Evolutionary conservation across 2,888 invertebrate genomes (phyloP).

Genomic region (Zele albiditarsus): DNA sequence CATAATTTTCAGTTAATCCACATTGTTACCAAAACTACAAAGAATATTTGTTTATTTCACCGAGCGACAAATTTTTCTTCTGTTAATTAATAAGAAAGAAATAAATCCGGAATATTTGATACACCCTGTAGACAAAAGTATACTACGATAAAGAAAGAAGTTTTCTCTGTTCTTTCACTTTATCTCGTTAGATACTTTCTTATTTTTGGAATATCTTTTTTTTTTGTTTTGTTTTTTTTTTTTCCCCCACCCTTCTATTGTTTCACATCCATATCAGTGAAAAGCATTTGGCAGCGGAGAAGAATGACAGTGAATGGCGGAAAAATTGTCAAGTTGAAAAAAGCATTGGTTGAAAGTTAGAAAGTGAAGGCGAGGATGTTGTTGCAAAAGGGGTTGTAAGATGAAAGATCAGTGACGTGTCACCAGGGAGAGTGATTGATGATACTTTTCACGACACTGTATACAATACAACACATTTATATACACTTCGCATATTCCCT

Average conservation of each 20-base stretch:
- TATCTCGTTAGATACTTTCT: neutral
- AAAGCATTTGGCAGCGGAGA: conserved; percentile 26
- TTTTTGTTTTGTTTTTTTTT: too few species aligned
- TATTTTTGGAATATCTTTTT: neutral
- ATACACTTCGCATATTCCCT: neutral
- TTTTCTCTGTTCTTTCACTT: neutral
- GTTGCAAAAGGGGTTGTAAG: neutral
- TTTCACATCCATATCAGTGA: conserved; percentile 16
- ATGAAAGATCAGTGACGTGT: conserved; percentile 44
- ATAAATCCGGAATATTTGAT: too few species aligned
- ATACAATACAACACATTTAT: neutral
- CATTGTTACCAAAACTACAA: too few species aligned
- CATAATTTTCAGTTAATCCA: too few species aligned
- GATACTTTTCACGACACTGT: conserved; percentile 64
- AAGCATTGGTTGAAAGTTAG: neutral
- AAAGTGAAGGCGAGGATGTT: neutral
- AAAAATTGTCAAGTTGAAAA: neutral
- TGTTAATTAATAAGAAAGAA: too few species aligned
- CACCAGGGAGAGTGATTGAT: conserved; percentile 66
- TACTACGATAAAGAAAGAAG: too few species aligned
- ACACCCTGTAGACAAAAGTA: too few species aligned
- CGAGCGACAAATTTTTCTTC: too few species aligned
- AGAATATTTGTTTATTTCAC: too few species aligned
- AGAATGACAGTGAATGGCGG: neutral
- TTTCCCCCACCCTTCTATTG: neutral